Percentiles rank a stretch among this genome's conserved stretches.
These are phyloP conservation scores for Pristionchus exspectatus DNA, from an alignment of 2,888 invertebrate genomes.

Conservation along the genomic window DNA sequence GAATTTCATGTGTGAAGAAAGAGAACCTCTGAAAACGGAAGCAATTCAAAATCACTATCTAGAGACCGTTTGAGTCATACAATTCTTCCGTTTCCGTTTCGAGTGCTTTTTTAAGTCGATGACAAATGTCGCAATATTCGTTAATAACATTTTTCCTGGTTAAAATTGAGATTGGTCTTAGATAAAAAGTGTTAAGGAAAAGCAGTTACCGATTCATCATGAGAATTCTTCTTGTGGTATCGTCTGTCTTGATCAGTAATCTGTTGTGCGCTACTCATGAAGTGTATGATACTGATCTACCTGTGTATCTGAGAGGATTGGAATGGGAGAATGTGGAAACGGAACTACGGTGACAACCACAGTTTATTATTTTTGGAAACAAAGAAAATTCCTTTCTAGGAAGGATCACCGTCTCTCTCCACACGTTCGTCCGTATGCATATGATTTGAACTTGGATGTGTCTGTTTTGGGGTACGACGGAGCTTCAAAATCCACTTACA, in stretches of 20 bases:
- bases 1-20: too few relatives aligned
- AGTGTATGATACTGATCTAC: not conserved
- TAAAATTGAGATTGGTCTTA: not conserved
- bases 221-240: not conserved
- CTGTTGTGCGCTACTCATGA: too few relatives aligned
- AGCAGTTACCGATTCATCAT: not conserved
- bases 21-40: too few relatives aligned
- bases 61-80: not conserved
- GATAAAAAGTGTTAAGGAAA: not conserved
- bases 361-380: not conserved
- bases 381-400: not conserved
- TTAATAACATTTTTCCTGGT: not conserved
- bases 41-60: not conserved
- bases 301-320: not conserved
- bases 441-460: not conserved
- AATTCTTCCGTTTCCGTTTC: not conserved
- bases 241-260: too few relatives aligned
- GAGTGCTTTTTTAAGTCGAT: not conserved
- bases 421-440: not conserved
- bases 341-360: not conserved
- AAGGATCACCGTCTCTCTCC: not conserved
- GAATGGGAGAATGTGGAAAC: constrained; percentile 15
- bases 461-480: not conserved
- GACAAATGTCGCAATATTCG: not conserved
- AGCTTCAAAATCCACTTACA: not conserved